Evolutionary conservation across 2,113 vertebrate genomes (phyloP).

Genomic region (Corythoichthys haematopterus): DNA sequence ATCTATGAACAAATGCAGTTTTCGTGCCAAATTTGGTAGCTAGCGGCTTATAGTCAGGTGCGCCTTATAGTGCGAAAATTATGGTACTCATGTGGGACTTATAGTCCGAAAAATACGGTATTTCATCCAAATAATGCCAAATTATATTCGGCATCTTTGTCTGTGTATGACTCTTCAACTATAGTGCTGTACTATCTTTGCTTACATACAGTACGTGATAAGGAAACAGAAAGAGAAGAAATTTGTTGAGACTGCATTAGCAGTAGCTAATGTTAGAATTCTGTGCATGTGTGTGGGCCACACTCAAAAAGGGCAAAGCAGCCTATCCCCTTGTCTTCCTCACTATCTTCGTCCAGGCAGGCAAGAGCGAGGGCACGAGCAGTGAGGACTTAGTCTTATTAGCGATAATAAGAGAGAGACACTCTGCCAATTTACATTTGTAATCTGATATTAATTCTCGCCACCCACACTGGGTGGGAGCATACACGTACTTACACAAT

Average conservation of each 20-base stretch:
- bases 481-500: slow-evolving; percentile 5
- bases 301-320: slow-evolving; percentile 11
- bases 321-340: slow-evolving; percentile 14
- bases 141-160: background rate
- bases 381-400: slow-evolving; percentile 70
- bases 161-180: background rate
- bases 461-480: slow-evolving; percentile 50
- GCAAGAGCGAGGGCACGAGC: slow-evolving; percentile 40
- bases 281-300: slow-evolving; percentile 16
- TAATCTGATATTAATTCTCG: slow-evolving; percentile 76
- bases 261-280: background rate
- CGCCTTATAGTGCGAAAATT: too few species aligned
- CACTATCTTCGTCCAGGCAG: slow-evolving; percentile 44
- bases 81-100: too few species aligned
- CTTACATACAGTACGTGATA: background rate
- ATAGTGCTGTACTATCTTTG: background rate
- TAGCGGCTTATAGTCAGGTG: too few species aligned
- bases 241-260: background rate
- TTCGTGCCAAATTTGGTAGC: too few species aligned
- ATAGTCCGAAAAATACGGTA: too few species aligned
- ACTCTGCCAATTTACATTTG: slow-evolving; percentile 72
- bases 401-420: slow-evolving; percentile 73
- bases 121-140: background rate
- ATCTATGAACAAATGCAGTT: too few species aligned
- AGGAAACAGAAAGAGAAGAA: background rate